Percentiles rank a stretch among this genome's conserved stretches.
phyloP scores from a whole-genome alignment of 2,888 invertebrate species.

The Hecatera dysodea region DNA sequence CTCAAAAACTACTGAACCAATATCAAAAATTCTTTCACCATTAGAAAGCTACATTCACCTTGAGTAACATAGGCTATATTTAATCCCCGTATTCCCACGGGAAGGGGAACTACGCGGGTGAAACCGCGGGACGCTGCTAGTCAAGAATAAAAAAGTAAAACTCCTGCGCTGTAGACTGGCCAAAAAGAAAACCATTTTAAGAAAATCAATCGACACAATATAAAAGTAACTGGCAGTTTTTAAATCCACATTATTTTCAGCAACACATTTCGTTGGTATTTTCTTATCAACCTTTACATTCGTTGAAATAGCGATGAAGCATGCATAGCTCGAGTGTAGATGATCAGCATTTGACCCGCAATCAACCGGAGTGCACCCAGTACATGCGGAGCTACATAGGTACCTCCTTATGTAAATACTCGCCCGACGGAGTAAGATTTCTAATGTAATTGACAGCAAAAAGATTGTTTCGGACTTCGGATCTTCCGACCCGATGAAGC shows the following conservation, averaged over 20 bases:
- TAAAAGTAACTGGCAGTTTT: neutral
- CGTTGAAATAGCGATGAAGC: slow-evolving; percentile 47
- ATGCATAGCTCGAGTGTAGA: slow-evolving; percentile 38
- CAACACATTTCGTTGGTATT: slow-evolving; percentile 4
- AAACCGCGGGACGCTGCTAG: too few species aligned
- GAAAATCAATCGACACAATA: neutral
- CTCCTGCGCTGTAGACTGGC: neutral
- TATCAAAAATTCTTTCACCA: too few species aligned
- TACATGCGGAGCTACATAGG: slow-evolving; percentile 22
- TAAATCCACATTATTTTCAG: neutral
- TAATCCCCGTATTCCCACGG: too few species aligned
- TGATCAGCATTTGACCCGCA: slow-evolving; percentile 72
- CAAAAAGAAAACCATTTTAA: neutral
- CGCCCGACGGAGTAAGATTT: slow-evolving; percentile 78
- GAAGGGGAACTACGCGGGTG: too few species aligned
- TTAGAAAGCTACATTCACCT: too few species aligned
- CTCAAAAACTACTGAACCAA: too few species aligned
- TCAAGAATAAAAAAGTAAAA: too few species aligned
- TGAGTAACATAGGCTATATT: too few species aligned
- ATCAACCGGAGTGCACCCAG: slow-evolving; percentile 82
- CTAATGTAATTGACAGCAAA: slow-evolving; percentile 86
- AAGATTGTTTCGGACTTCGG: slow-evolving; percentile 71
- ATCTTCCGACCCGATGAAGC: slow-evolving; percentile 55
- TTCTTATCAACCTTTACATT: slow-evolving; percentile 17
- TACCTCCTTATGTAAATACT: slow-evolving; percentile 79